phyloP scores from a whole-genome alignment of 2,888 invertebrate genomes.

The Hermaeophaga mercurialis region DNA sequence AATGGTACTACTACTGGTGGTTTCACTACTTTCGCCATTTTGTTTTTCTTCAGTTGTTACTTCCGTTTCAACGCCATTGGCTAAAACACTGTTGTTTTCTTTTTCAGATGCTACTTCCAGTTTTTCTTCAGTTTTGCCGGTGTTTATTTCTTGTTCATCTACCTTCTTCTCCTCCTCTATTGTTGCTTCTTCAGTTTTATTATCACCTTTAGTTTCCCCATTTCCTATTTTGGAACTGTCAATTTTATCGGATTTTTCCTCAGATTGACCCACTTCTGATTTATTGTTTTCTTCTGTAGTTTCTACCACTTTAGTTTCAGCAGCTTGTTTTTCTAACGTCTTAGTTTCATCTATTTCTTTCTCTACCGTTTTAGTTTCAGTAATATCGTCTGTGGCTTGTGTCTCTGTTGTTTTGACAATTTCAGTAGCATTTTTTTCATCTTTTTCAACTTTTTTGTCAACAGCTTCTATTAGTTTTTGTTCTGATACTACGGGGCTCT shows the following conservation, averaged over 20 bases:
- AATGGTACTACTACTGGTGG: conserved; percentile 34
- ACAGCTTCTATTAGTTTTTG: conserved; percentile 22
- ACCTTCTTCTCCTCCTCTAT: conserved; percentile 6
- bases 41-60: conserved; percentile 37
- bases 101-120: conserved; percentile 49
- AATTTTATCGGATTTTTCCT: not conserved
- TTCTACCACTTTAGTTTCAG: conserved; percentile 15
- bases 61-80: conserved; percentile 25
- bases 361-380: conserved; percentile 12
- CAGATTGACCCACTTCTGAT: not conserved
- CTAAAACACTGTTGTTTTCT: conserved; percentile 57
- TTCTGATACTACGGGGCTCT: conserved; percentile 46
- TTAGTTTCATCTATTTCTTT: conserved; percentile 3
- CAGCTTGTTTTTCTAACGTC: too few relatives aligned
- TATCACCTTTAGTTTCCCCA: conserved; percentile 6
- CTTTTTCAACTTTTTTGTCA: conserved; percentile 31
- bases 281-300: conserved; percentile 7
- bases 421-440: conserved; percentile 40
- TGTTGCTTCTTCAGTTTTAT: conserved; percentile 9
- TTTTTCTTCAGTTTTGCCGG: conserved; percentile 43
- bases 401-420: conserved; percentile 6
- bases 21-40: conserved; percentile 38
- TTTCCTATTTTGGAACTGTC: conserved; percentile 5
- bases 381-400: conserved; percentile 20
- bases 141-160: too few relatives aligned